Base-by-base conservation (phyloP, 1,140 invertebrate genomes). In the Rhyzopertha dominica region DNA sequence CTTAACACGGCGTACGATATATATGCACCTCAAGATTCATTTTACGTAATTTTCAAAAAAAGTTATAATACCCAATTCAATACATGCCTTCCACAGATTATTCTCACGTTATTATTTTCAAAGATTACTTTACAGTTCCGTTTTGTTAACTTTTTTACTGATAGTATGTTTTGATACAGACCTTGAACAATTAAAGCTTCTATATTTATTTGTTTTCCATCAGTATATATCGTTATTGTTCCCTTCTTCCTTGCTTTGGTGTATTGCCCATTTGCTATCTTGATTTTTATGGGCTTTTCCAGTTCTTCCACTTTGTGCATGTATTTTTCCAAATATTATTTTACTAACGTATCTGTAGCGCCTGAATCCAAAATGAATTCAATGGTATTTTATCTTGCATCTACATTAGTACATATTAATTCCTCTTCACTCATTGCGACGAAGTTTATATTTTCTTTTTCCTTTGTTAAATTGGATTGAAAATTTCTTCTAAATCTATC, bases 361-460 rank as follows among this genome's bases (percentile, higher is more conserved):
- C 57, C 57, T 5, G 53, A 56, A 47, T 61, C 54, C 35, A 62
- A 30, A 17, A 59, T 36, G 38, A 48, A 58, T 43, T 28, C 41
- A 28, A 38, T 35, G 18, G 31, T 30, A 32, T 43, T 32, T 34
- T 14, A 8, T 14, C n/a, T n/a, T n/a, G n/a, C n/a, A n/a, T n/a
- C n/a, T n/a, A n/a, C n/a, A n/a, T n/a, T n/a, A n/a, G n/a, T n/a
- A n/a, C n/a, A n/a, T n/a, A n/a, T n/a, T n/a, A n/a, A n/a, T n/a
- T n/a, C n/a, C n/a, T n/a, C n/a, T n/a, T n/a, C n/a, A n/a, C n/a
- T n/a, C n/a, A n/a, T n/a, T n/a, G n/a, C n/a, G n/a, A n/a, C n/a
- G n/a, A n/a, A n/a, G n/a, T n/a, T n/a, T n/a, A n/a, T n/a, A n/a
- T n/a, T n/a, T n/a, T n/a, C n/a, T n/a, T n/a, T n/a, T n/a, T n/a